Evolutionary conservation across 2,888 invertebrate species (phyloP).

Genomic region (Meiosimyza decipiens): DNA sequence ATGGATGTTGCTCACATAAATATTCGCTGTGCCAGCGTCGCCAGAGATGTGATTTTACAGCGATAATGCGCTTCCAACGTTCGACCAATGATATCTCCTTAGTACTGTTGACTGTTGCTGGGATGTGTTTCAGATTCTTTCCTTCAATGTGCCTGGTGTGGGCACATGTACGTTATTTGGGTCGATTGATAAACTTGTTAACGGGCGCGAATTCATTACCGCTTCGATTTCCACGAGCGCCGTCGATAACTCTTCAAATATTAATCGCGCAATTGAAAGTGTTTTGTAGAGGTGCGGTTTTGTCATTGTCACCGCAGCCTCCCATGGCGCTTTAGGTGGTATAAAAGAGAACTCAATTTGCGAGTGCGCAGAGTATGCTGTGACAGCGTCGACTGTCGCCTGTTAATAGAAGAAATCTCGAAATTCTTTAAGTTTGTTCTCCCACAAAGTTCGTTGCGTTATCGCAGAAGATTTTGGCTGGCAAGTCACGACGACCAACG

Average conservation of each 20-base stretch:
- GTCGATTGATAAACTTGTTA: not conserved
- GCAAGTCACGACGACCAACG: not conserved
- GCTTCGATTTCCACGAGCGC: constrained; percentile 10
- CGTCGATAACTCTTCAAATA: constrained; percentile 15
- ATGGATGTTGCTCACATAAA: constrained; percentile 18
- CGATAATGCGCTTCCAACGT: constrained; percentile 28
- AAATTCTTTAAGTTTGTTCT: constrained; percentile 16
- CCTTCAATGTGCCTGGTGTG: constrained; percentile 22
- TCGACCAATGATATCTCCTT: constrained; percentile 8
- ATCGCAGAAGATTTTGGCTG: constrained; percentile 1
- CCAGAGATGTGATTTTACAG: constrained; percentile 32
- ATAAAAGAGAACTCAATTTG: constrained; percentile 27
- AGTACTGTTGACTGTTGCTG: not conserved
- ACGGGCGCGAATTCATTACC: constrained; percentile 15
- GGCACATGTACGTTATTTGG: constrained; percentile 12
- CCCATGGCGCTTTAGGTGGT: constrained; percentile 22
- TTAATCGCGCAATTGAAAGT: not conserved
- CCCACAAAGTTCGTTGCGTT: constrained; percentile 15
- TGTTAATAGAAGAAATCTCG: constrained; percentile 1
- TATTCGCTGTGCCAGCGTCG: constrained; percentile 31
- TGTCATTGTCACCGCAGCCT: constrained; percentile 10
- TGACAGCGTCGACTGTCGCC: not conserved
- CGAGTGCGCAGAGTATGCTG: not conserved
- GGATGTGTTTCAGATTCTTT: constrained; percentile 17
- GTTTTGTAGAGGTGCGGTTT: constrained; percentile 1